phyloP scores from a whole-genome alignment of 2,888 invertebrate genomes.

The Nemotelus pantherinus region DNA sequence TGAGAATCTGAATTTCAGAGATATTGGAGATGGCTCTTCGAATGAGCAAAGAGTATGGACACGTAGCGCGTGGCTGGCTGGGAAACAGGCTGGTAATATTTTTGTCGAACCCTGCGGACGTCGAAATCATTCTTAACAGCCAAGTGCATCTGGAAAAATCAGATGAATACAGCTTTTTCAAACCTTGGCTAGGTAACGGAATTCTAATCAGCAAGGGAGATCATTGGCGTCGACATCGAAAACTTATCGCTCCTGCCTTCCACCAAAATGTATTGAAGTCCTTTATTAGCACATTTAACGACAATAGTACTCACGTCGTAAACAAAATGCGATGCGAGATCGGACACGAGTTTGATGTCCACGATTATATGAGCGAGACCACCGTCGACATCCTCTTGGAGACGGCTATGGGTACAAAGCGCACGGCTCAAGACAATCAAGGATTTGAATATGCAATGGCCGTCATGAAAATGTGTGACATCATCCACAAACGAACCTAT shows the following conservation, averaged over 20 bases:
- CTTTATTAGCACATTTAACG: slow-evolving; percentile 80
- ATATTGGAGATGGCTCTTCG: slow-evolving; percentile 67
- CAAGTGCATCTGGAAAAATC: slow-evolving; percentile 81
- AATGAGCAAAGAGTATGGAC: slow-evolving; percentile 67
- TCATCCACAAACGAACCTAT: slow-evolving; percentile 80
- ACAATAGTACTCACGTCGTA: slow-evolving; percentile 76
- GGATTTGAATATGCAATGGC: slow-evolving; percentile 86
- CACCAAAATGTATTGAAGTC: slow-evolving; percentile 84
- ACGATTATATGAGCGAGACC: slow-evolving; percentile 81
- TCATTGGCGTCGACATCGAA: slow-evolving; percentile 83
- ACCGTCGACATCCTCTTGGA: slow-evolving; percentile 83
- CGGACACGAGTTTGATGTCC: slow-evolving; percentile 79
- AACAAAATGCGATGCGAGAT: slow-evolving; percentile 72
- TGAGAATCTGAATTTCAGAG: slow-evolving; percentile 63
- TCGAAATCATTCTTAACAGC: slow-evolving; percentile 79
- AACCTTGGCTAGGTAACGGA: slow-evolving; percentile 84
- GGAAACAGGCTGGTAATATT: slow-evolving; percentile 76
- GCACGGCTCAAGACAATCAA: slow-evolving; percentile 74
- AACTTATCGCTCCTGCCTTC: slow-evolving; percentile 86
- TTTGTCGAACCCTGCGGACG: slow-evolving; percentile 74
- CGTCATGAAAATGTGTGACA: slow-evolving; percentile 87
- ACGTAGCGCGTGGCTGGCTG: slow-evolving; percentile 72
- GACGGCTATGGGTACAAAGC: slow-evolving; percentile 85
- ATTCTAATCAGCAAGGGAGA: slow-evolving; percentile 79
- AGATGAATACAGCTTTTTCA: slow-evolving; percentile 77